Evolutionary conservation across 2,113 vertebrate genomes (phyloP).

Genomic region (Fulica atra): DNA sequence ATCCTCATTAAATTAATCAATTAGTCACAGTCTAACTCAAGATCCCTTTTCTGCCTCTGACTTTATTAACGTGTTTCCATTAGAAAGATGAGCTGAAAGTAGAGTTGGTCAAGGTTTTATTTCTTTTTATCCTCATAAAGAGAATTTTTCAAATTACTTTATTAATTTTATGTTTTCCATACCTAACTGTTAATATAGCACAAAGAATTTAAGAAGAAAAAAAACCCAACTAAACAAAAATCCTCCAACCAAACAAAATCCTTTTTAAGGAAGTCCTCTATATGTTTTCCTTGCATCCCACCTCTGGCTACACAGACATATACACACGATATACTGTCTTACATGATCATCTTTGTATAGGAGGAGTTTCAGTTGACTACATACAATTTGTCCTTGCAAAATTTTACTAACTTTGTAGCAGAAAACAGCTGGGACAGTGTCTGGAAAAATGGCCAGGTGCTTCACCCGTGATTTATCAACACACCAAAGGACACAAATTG

Average conservation of each 20-base stretch:
- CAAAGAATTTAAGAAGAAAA: neutral
- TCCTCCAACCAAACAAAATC: neutral
- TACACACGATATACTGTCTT: neutral
- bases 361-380: neutral
- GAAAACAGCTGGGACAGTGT: neutral
- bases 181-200: neutral
- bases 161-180: neutral
- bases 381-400: neutral
- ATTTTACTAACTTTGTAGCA: neutral
- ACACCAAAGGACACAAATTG: neutral
- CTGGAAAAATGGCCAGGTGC: neutral
- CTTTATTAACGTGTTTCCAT: neutral
- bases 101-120: neutral
- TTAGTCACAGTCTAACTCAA: neutral
- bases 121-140: neutral
- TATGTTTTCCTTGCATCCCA: neutral
- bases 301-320: neutral
- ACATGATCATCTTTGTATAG: neutral
- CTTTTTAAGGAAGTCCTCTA: neutral
- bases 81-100: neutral
- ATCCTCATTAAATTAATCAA: neutral
- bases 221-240: too few relatives aligned
- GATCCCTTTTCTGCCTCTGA: neutral
- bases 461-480: neutral
- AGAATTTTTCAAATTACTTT: neutral